Evolutionary conservation across 2,888 invertebrate genomes (phyloP), one percentile per base, ranked within the genome.

Genomic region (Frankliniella intonsa): DNA sequence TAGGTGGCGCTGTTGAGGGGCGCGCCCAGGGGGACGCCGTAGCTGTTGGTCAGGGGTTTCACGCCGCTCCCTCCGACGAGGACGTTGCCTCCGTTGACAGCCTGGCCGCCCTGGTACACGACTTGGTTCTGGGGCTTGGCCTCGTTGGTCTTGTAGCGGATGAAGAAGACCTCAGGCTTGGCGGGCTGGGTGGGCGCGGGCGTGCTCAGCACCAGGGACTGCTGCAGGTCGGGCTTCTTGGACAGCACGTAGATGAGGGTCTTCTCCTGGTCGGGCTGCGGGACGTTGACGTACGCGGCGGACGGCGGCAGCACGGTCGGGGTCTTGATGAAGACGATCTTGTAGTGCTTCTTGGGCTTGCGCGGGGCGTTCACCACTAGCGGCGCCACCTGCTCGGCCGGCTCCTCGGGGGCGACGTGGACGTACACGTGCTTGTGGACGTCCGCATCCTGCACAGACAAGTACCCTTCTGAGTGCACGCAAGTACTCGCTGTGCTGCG

Each of bases 391-490:
- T 92, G 91, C 65, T 91, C 92, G 55, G 93, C 93, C 3, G 88
- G 88, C 88, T 96, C 95, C 86, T 95, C 95, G 83, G 95, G 96
- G 81, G 96, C 95, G 25, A 96, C 95, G 88, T 96, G 96, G 25
- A 96, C 95, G 89, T 96, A 96, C 19, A 96, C 95, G 87, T 95
- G 96, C 87, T 96, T 96, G 88, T 96, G 96, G 81, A 96, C 92
- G 79, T 94, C 93, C 82, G 95, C 94, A 83, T 92, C 92, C 86
- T 92, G 93, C 22, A 69, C 17, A 62, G 5, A 8, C 8, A 55
- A 55, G 55, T 7, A 17, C 55, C 55, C 55, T 55, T 17, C n/a
- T 14, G 55, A 12, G 55, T 55, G 2, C 55, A 55, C 1, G 17
- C 55, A 17, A 38, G 5, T 2, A 38, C 38, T 3, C 38, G 38